Conservation (phyloP, 1,140 invertebrate genomes). For the Babylonia areolata region DNA sequence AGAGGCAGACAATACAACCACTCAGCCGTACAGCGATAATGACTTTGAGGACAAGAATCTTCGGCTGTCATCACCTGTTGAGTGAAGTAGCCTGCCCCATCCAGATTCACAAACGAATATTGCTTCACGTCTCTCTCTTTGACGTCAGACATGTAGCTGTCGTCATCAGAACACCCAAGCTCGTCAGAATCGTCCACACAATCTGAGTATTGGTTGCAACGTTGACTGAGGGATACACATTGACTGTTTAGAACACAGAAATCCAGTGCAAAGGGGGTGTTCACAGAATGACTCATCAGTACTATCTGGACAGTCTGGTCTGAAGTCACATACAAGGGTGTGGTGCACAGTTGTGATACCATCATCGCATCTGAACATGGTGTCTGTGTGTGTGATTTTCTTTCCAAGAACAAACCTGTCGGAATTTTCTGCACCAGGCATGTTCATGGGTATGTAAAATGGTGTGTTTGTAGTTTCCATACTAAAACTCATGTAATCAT, state of each 20-base stretch:
- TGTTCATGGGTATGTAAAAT: neutral
- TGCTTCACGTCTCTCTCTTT: neutral
- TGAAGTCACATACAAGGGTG: slow-evolving; percentile 13
- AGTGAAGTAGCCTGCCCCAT: slow-evolving; percentile 3
- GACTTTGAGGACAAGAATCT: slow-evolving; percentile 18
- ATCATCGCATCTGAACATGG: neutral
- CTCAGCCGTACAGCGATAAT: slow-evolving; percentile 6
- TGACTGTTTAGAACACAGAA: slow-evolving; percentile 12
- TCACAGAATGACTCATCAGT: slow-evolving; percentile 14
- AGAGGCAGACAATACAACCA: neutral
- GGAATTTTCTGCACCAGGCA: neutral
- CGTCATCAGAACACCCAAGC: neutral
- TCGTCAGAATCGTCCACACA: slow-evolving; percentile 7
- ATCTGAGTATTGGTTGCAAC: neutral
- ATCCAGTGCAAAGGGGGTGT: neutral
- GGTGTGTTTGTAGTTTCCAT: neutral
- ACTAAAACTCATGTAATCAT: neutral
- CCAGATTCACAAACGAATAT: neutral
- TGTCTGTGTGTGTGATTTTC: neutral
- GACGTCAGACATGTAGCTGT: neutral
- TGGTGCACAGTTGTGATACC: neutral
- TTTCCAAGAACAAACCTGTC: neutral
- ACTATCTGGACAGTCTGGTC: neutral
- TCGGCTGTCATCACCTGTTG: neutral
- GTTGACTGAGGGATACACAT: neutral